phyloP scores from a whole-genome alignment of 2,113 vertebrate species.

The Menidia beryllina region DNA sequence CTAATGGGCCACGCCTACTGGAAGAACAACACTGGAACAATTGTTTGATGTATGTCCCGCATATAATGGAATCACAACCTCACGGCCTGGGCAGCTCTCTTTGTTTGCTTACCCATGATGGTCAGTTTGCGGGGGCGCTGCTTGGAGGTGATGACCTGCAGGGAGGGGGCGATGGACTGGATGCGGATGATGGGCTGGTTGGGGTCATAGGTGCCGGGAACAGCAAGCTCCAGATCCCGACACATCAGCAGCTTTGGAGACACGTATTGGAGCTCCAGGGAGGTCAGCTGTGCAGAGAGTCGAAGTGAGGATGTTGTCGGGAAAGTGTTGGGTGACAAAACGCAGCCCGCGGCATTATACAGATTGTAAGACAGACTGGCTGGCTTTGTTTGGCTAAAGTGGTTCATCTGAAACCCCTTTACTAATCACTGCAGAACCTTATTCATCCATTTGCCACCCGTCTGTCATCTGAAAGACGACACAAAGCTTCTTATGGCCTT shows the following conservation, averaged over 20 bases:
- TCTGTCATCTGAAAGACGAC: constrained; percentile 1
- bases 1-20: constrained; percentile 7
- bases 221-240: constrained; percentile 94
- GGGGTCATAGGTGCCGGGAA: constrained; percentile 96
- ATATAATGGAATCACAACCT: constrained; percentile 26
- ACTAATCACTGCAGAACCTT: constrained; percentile 17
- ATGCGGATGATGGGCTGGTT: constrained; percentile 98
- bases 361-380: constrained; percentile 17
- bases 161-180: constrained; percentile 94
- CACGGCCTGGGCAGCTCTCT: constrained; percentile 23
- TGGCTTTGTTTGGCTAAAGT: constrained; percentile 14
- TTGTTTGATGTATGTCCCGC: constrained; percentile 40
- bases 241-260: constrained; percentile 99
- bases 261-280: constrained; percentile 96
- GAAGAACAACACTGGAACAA: constrained; percentile 13
- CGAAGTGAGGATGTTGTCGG: constrained; percentile 22
- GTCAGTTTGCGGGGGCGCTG: constrained; percentile 97
- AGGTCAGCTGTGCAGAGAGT: constrained; percentile 87
- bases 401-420: constrained; percentile 19
- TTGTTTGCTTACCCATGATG: constrained; percentile 91
- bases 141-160: constrained; percentile 99
- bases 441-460: constrained; percentile 12
- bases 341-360: constrained; percentile 28
- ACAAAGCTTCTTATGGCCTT: background rate
- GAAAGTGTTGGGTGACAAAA: constrained; percentile 27